Evolutionary conservation across 2,797 vertebrate species (phyloP).

Genomic region (Ptychadena robeensis): DNA sequence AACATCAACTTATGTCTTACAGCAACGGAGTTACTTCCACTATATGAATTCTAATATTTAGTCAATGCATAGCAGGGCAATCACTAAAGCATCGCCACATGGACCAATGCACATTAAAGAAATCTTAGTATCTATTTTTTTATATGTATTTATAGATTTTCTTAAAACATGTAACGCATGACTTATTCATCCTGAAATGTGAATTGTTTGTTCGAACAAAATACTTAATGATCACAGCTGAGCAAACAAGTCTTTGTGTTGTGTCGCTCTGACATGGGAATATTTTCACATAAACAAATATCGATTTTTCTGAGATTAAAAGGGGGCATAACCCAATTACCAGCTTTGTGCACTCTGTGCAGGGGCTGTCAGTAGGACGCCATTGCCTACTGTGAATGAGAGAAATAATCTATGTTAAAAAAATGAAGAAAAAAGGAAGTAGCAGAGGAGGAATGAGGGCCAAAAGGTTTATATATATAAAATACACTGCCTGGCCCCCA

Average conservation of each 20-base stretch:
- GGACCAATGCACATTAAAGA: slow-evolving; percentile 4
- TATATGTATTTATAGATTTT: too few species aligned
- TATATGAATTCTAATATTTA: neutral
- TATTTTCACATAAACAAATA: neutral
- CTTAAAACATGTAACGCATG: neutral
- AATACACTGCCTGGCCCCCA: too few species aligned
- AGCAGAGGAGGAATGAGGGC: neutral
- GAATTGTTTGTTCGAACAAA: slow-evolving; percentile 36
- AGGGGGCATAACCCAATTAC: slow-evolving; percentile 20
- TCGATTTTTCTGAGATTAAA: slow-evolving; percentile 19
- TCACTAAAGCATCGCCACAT: neutral
- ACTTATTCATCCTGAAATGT: slow-evolving; percentile 15
- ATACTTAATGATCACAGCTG: slow-evolving; percentile 39
- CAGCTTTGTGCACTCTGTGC: neutral
- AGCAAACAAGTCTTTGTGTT: slow-evolving; percentile 20
- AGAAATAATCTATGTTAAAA: neutral
- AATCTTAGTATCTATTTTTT: neutral
- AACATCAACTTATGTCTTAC: neutral
- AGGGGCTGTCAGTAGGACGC: neutral
- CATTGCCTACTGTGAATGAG: neutral
- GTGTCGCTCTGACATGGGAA: slow-evolving; percentile 12
- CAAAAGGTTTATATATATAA: neutral
- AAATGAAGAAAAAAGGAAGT: neutral
- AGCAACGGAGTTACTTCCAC: neutral
- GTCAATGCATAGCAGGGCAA: neutral